phyloP scores from a whole-genome alignment of 1,140 invertebrate species.

The Nautilus pompilius region DNA sequence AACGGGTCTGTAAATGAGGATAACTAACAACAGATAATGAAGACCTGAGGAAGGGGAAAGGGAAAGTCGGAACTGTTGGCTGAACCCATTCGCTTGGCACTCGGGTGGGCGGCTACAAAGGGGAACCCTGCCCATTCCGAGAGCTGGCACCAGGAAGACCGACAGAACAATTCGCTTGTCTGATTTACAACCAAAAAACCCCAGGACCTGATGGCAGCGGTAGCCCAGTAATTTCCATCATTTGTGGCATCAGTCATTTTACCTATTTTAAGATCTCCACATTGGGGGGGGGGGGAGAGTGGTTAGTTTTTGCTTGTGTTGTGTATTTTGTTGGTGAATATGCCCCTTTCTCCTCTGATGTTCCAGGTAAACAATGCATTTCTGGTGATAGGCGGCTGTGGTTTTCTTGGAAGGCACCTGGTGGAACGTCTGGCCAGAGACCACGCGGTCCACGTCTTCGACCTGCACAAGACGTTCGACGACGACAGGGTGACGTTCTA shows the following conservation, averaged over 20 bases:
- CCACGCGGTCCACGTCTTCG: conserved; percentile 36
- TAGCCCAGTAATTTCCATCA: not conserved
- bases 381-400: conserved; percentile 43
- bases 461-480: conserved; percentile 35
- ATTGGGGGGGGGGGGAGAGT: not conserved
- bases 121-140: no score
- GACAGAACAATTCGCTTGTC: no score
- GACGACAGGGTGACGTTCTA: conserved; percentile 33
- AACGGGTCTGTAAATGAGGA: no score
- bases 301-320: conserved; percentile 1
- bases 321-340: not conserved
- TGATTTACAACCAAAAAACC: not conserved
- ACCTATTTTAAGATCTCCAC: not conserved
- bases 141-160: no score
- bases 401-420: conserved; percentile 42
- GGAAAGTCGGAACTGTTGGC: no score
- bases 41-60: no score
- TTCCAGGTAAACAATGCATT: conserved; percentile 17
- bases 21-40: no score
- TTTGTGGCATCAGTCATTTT: conserved; percentile 8
- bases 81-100: no score
- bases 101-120: no score
- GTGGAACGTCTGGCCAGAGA: conserved; percentile 34
- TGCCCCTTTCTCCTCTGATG: not conserved
- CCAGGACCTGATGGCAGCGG: conserved; percentile 7